A percentile compares a stretch with the other conserved stretches of the same genome.
phyloP scores from a whole-genome alignment of 2,113 vertebrate genomes.

The Ctenodactylus gundi region DNA sequence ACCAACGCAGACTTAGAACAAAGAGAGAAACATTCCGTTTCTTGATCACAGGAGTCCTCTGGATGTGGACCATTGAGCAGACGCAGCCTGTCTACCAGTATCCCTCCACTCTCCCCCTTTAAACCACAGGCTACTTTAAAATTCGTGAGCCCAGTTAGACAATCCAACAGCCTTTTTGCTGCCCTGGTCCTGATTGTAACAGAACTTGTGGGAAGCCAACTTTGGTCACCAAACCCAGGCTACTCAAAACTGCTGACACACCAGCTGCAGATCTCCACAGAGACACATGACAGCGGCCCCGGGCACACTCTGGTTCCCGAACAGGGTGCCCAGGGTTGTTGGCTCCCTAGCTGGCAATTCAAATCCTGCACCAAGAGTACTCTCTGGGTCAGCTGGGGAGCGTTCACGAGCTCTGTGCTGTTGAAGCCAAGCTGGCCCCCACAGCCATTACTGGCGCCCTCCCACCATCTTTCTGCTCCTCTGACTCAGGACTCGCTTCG shows the following conservation, averaged over 20 bases:
- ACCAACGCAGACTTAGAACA: constrained; percentile 10
- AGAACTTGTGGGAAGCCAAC: constrained; percentile 52
- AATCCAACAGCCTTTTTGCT: neutral
- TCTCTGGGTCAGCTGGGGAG: constrained; percentile 61
- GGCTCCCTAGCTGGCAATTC: constrained; percentile 63
- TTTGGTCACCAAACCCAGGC: constrained; percentile 60
- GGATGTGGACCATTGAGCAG: neutral
- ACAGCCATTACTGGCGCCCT: constrained; percentile 67
- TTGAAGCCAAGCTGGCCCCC: constrained; percentile 65
- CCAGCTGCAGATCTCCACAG: constrained; percentile 8
- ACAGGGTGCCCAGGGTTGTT: constrained; percentile 6
- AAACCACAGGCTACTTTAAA: neutral
- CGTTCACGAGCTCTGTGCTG: constrained; percentile 44
- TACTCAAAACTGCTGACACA: constrained; percentile 48
- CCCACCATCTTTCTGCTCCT: constrained; percentile 58
- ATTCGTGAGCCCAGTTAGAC: neutral
- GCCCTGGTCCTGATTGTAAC: constrained; percentile 14
- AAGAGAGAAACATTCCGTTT: constrained; percentile 61
- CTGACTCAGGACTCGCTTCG: constrained; percentile 62
- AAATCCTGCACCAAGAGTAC: constrained; percentile 60
- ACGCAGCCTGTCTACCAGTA: neutral
- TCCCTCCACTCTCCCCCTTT: neutral
- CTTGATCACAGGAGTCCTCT: constrained; percentile 28
- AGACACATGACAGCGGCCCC: constrained; percentile 36
- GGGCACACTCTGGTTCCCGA: neutral